Conservation (phyloP, 1,140 invertebrate species). For the Anoplophora glabripennis region DNA sequence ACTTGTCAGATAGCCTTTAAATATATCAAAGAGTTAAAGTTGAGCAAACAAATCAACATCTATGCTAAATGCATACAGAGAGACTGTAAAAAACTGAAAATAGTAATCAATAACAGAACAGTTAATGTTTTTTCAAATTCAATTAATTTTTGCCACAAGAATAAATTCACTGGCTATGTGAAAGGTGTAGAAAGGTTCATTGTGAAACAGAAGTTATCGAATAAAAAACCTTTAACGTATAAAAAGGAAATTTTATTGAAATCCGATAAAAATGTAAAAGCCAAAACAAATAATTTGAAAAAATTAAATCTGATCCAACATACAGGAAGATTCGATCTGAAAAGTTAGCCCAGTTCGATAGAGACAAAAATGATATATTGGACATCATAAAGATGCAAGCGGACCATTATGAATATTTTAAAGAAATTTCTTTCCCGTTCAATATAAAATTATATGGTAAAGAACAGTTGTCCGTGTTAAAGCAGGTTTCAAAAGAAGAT, state of each 20-base stretch:
- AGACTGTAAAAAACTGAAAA: too few species aligned
- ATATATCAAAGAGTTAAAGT: too few species aligned
- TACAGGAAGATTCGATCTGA: constrained; percentile 10
- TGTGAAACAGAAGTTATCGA: neutral
- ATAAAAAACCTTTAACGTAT: constrained; percentile 2
- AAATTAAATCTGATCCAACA: constrained; percentile 15
- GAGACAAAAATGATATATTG: constrained; percentile 9
- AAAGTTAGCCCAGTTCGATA: neutral
- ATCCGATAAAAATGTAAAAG: neutral
- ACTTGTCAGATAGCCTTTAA: too few species aligned
- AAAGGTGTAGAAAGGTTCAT: constrained; percentile 12
- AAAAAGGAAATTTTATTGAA: neutral
- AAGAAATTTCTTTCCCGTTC: constrained; percentile 8
- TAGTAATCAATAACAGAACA: too few species aligned
- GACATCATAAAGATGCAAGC: constrained; percentile 6
- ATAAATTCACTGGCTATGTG: neutral
- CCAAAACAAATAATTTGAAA: neutral
- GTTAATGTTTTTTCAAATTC: neutral
- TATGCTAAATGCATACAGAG: too few species aligned
- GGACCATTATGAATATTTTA: constrained; percentile 11
- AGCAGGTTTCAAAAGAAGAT: too few species aligned
- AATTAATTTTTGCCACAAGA: constrained; percentile 2
- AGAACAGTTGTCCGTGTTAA: neutral
- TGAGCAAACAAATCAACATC: too few species aligned
- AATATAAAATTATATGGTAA: constrained; percentile 1